Evolutionary conservation across 2,888 invertebrate species (phyloP), one percentile per base, ranked within the genome.

Genomic region (Nomada ferruginata): DNA sequence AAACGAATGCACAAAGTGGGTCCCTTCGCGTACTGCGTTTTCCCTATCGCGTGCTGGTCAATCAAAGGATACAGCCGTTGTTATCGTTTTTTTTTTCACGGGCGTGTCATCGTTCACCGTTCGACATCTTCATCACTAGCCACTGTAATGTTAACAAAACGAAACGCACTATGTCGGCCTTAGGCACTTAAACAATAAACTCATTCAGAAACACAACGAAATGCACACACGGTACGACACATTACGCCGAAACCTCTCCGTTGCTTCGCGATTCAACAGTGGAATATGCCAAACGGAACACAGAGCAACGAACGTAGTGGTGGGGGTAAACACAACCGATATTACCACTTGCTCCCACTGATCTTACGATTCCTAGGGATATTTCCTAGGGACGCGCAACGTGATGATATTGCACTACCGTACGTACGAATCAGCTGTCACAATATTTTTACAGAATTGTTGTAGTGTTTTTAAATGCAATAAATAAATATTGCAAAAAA

Each of bases 51-150:
- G 36, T 66, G 29, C 50, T 73, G 65, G 57, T 79, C 66, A 61
- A 77, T 82, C 77, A 59, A 64, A 74, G 82, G 61, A 61, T 79
- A 71, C 36, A 36, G 65, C 72, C 55, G 75, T 68, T 77, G 78
- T 81, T 68, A 79, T 81, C 77, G 73, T 73, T 23, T 11, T 47
- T 63, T 63, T 83, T 85, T 79, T 68, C 82, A 79, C 90, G 90
- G 90, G 90, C 85, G 90, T 90, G 90, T 90, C 90, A 89, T 90
- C 83, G 88, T 70, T 76, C 78, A 73, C 85, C 68, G 66, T 71
- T 78, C 61, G 60, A 59, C 76, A 85, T 78, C 72, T 63, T 78
- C 66, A 13, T 47, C 20, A 57, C 64, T n/a, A 42, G 15, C n/a
- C 76, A 68, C 63, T 63, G 68, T 29, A 52, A 66, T 57, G 64